Evolutionary conservation across 2,113 vertebrate species (phyloP), one percentile per base, ranked within the genome.

Genomic region (Anoplopoma fimbria): DNA sequence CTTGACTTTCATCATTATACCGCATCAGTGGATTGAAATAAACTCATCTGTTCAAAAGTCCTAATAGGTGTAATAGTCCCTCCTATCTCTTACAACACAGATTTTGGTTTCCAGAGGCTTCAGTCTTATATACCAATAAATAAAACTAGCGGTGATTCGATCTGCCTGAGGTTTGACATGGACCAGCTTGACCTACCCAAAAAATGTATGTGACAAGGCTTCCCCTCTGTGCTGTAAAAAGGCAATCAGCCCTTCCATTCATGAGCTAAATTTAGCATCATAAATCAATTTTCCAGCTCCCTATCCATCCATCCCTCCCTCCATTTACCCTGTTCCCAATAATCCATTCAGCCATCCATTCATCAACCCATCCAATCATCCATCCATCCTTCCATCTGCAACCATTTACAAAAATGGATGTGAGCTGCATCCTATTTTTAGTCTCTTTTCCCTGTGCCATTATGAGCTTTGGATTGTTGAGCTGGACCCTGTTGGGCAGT

Each of bases 211-310:
- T 17, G 34, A 38, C 9, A 8, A 9, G 27, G 23, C 58, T 68
- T 64, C 9, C 29, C 10, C 27, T 61, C 15, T 27, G 27, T 74
- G 17, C 5, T 10, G 38, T 21, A 31, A 23, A 77, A 62, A 34
- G n/a, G 0, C 62, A 58, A 38, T 33, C 15, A 47, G 25, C 12
- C 3, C 33, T 65, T 64, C 21, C 31, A 29, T 42, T 34, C 33
- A 36, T 75, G 12, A n/a, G 29, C 45, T 25, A 78, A 33, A 63
- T 82, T 77, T 67, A 65, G 55, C 57, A 60, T 61, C 67, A 60
- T 36, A 45, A 72, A 64, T 79, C 78, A 45, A 53, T 73, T 84
- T 34, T 29, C 27, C n/a, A 33, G 13, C 14, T 15, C 49, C 17
- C 21, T 29, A 40, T 31, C 47, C 15, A 68, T 49, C 72, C 38